These are phyloP conservation scores for Lycocerus yunnanus DNA, from an alignment of 2,888 invertebrate genomes.

Conservation along the genomic window DNA sequence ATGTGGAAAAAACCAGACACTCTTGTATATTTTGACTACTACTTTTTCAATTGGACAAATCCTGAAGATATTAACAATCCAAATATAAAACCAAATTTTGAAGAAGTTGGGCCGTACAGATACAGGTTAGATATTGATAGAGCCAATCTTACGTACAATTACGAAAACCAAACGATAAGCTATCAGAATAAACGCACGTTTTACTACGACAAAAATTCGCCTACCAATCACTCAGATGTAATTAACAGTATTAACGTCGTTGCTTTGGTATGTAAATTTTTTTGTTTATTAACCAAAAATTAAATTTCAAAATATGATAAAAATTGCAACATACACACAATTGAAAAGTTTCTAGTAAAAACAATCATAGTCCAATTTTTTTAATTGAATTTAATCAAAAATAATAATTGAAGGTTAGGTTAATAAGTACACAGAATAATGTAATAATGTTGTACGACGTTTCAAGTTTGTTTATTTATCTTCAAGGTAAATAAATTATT, in stretches of 20 bases:
- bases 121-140: slow-evolving; percentile 71
- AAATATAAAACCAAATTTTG: slow-evolving; percentile 62
- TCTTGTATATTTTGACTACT: slow-evolving; percentile 36
- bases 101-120: slow-evolving; percentile 67
- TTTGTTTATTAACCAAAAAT: too few relatives aligned
- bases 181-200: slow-evolving; percentile 53
- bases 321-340: too few relatives aligned
- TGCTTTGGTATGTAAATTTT: slow-evolving; percentile 65
- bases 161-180: slow-evolving; percentile 70
- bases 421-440: too few relatives aligned
- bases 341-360: too few relatives aligned
- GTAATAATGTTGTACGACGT: too few relatives aligned
- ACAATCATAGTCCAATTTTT: too few relatives aligned
- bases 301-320: too few relatives aligned
- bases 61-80: slow-evolving; percentile 60
- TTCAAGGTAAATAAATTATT: too few relatives aligned
- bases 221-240: slow-evolving; percentile 57
- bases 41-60: slow-evolving; percentile 53
- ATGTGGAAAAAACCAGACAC: background rate
- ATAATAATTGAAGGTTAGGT: too few relatives aligned
- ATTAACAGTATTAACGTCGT: slow-evolving; percentile 77
- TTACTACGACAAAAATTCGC: background rate
- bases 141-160: slow-evolving; percentile 72
- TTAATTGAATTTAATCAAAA: too few relatives aligned
- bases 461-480: too few relatives aligned